Conservation (phyloP, 37 sponge, comb jelly and placozoan genomes). For the Mnemiopsis leidyi region DNA sequence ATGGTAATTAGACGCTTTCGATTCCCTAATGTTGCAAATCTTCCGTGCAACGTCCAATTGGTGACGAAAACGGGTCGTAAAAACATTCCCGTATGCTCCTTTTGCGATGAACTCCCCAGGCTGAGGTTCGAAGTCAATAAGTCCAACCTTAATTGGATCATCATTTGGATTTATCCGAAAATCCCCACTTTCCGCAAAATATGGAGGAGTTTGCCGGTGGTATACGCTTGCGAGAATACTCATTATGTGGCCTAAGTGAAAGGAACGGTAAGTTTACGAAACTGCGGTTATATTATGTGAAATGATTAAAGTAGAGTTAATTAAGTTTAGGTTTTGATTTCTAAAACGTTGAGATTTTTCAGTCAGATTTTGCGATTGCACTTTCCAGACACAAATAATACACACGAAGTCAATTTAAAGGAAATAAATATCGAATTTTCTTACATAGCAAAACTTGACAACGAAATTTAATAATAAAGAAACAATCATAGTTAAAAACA, state of each 20-base stretch:
- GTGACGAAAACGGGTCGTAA: not conserved
- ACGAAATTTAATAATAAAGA: not conserved
- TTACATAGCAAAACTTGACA: not conserved
- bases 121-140: not conserved
- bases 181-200: not conserved
- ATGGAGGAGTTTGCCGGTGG: not conserved
- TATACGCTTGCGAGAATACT: not conserved
- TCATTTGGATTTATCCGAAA: not conserved
- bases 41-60: not conserved
- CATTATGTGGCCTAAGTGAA: not conserved
- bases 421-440: not conserved
- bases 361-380: too few species aligned
- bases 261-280: not conserved
- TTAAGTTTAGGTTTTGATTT: too few species aligned
- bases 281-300: too few species aligned
- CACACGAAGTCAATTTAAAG: not conserved
- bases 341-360: too few species aligned
- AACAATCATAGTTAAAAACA: not conserved
- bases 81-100: not conserved
- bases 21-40: not conserved
- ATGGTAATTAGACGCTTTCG: not conserved
- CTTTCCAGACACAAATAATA: too few species aligned
- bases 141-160: not conserved
- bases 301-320: too few species aligned
- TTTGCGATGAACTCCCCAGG: not conserved